Evolutionary conservation across 2,113 vertebrate species (phyloP), one percentile per base, ranked within the genome.

Genomic region (Hystrix cristata): DNA sequence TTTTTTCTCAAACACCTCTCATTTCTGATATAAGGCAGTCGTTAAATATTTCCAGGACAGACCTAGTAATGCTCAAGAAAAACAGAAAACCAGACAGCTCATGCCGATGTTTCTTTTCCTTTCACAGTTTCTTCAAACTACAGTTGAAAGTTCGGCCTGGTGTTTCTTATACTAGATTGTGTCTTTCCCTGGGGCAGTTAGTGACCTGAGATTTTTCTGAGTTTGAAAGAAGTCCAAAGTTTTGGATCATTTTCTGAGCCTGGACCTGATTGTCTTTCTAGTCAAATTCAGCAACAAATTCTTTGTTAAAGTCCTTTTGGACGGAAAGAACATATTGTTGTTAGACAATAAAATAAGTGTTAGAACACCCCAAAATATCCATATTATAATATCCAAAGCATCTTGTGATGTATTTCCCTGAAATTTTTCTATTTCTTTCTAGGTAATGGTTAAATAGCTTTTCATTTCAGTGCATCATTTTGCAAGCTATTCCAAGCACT

Each of bases 351-450:
- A 84, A 87, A 90, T 72, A 95, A 18, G 5, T 23, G 55, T 27
- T 21, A 10, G 9, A 48, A 48, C 23, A 82, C 16, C 62, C 0
- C 31, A 38, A 29, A 81, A 76, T 46, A 81, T 59, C 11, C 9
- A 4, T 67, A 93, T 55, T 46, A 67, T 60, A 6, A 3, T 81
- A 29, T 82, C 34, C 51, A 79, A 89, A 43, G 7, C 9, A 89
- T 71, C 43, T 94, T 94, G 38, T 87, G 46, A 55, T 19, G 12
- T 74, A 10, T 13, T 53, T 64, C 9, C n/a, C 31, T 74, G 51
- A 91, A 51, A 74, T 59, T 14, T 85, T 74, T 79, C 55, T 90
- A 23, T 87, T 95, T 96, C 46, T 95, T 31, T 60, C 62, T 71
- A 60, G 38, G 34, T 51, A 59, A 85, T 62, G 25, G 19, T 18